phyloP scores from a whole-genome alignment of 1,140 invertebrate genomes.

The Stegodyphus dumicola region DNA sequence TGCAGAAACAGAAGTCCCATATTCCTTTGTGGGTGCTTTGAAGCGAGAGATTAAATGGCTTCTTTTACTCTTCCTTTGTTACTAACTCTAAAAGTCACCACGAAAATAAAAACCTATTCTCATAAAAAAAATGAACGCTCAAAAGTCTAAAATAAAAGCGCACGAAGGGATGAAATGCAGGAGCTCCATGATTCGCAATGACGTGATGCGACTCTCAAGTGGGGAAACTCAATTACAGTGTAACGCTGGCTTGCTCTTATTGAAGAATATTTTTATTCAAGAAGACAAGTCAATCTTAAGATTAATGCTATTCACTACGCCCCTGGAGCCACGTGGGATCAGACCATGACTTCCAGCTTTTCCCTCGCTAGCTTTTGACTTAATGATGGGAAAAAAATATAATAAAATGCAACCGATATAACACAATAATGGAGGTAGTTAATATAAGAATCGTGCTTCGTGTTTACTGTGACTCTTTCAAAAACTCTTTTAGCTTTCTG shows the following conservation, averaged over 20 bases:
- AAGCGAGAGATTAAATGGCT: conserved; percentile 59
- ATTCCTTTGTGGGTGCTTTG: conserved; percentile 57
- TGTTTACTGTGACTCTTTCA: too few species aligned
- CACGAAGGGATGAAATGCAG: conserved; percentile 52
- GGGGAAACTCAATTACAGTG: conserved; percentile 59
- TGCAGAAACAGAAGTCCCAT: neutral
- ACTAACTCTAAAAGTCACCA: conserved; percentile 58
- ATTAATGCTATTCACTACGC: conserved; percentile 58
- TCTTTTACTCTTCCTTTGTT: conserved; percentile 60
- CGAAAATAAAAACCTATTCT: conserved; percentile 55
- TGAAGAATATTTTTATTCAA: conserved; percentile 62
- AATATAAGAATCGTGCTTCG: conserved; percentile 51
- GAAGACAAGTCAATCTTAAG: conserved; percentile 62
- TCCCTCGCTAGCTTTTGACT: conserved; percentile 32
- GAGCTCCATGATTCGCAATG: conserved; percentile 60
- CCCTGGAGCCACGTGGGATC: conserved; percentile 48
- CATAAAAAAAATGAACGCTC: conserved; percentile 51
- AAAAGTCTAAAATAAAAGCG: conserved; percentile 52
- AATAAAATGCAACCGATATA: conserved; percentile 60
- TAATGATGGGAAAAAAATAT: conserved; percentile 58
- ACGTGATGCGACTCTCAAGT: conserved; percentile 57
- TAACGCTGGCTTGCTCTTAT: conserved; percentile 61
- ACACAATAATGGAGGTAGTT: conserved; percentile 61
- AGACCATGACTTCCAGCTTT: neutral
- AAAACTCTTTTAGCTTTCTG: too few species aligned